Evolutionary conservation across 2,888 invertebrate genomes (phyloP).

Genomic region (Doris montereyensis): DNA sequence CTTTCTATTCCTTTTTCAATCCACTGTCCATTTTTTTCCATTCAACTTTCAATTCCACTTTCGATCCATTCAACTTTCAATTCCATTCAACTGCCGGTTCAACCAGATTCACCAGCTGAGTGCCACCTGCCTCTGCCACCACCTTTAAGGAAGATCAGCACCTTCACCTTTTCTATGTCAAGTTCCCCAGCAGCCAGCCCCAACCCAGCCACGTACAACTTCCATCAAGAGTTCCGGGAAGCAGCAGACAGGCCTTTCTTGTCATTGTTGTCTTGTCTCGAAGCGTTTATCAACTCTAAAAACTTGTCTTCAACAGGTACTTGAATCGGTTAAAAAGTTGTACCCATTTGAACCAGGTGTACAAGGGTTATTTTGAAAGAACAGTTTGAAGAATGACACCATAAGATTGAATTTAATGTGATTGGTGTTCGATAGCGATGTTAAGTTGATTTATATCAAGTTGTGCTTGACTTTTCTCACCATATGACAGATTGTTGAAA

Average conservation of each 20-base stretch:
- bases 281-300: slow-evolving; percentile 63
- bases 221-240: slow-evolving; percentile 60
- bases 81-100: too few relatives aligned
- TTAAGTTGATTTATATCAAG: not conserved
- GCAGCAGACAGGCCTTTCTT: slow-evolving; percentile 69
- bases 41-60: too few relatives aligned
- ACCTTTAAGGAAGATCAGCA: not conserved
- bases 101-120: not conserved
- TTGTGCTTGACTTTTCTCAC: too few relatives aligned
- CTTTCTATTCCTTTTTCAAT: too few relatives aligned
- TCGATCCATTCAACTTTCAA: too few relatives aligned
- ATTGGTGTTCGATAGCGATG: not conserved
- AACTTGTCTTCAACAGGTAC: slow-evolving; percentile 69
- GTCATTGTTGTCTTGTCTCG: slow-evolving; percentile 67
- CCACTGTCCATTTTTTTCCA: too few relatives aligned
- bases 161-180: too few relatives aligned
- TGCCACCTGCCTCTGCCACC: not conserved
- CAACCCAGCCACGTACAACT: not conserved
- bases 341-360: too few relatives aligned
- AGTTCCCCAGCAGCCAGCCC: not conserved
- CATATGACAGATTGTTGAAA: too few relatives aligned
- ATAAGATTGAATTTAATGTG: not conserved
- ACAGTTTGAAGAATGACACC: too few relatives aligned
- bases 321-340: not conserved
- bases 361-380: too few relatives aligned